phyloP scores from a whole-genome alignment of 1,140 invertebrate species.

The Lepidostoma basale region DNA sequence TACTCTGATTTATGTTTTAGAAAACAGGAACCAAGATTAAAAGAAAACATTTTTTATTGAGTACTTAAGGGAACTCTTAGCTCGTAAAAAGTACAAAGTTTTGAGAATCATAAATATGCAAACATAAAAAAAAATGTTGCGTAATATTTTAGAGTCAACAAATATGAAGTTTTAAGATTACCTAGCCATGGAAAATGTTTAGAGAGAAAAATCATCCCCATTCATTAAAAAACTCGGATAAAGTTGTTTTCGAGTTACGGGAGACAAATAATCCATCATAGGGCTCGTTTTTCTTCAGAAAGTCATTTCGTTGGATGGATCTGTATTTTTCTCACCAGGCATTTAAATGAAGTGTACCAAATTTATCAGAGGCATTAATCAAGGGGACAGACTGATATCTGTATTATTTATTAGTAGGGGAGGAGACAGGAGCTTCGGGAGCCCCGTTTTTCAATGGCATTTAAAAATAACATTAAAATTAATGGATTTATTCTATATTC shows the following conservation, averaged over 20 bases:
- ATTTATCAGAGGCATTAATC: constrained; percentile 45
- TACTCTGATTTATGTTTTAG: too few species aligned
- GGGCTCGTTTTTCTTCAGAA: constrained; percentile 23
- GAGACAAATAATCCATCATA: constrained; percentile 24
- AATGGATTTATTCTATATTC: too few species aligned
- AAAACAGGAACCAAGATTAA: too few species aligned
- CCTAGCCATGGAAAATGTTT: background rate
- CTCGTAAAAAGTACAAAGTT: too few species aligned
- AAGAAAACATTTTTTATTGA: too few species aligned
- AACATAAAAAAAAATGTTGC: too few species aligned
- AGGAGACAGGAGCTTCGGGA: background rate
- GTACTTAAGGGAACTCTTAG: too few species aligned
- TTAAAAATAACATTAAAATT: too few species aligned
- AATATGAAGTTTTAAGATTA: background rate
- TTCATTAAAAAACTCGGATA: constrained; percentile 24
- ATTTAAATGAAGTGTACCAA: constrained; percentile 42
- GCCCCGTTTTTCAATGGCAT: background rate
- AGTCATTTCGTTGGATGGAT: constrained; percentile 21
- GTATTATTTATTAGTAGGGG: constrained; percentile 38
- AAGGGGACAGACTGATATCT: constrained; percentile 38
- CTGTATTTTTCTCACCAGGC: constrained; percentile 25
- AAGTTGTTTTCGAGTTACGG: constrained; percentile 24
- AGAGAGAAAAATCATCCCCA: constrained; percentile 18
- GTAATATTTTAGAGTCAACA: too few species aligned
- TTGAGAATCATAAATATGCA: too few species aligned